Percentiles rank a stretch among this genome's conserved stretches.
phyloP scores from a whole-genome alignment of 2,797 vertebrate genomes.

The Pagetopsis macropterus region DNA sequence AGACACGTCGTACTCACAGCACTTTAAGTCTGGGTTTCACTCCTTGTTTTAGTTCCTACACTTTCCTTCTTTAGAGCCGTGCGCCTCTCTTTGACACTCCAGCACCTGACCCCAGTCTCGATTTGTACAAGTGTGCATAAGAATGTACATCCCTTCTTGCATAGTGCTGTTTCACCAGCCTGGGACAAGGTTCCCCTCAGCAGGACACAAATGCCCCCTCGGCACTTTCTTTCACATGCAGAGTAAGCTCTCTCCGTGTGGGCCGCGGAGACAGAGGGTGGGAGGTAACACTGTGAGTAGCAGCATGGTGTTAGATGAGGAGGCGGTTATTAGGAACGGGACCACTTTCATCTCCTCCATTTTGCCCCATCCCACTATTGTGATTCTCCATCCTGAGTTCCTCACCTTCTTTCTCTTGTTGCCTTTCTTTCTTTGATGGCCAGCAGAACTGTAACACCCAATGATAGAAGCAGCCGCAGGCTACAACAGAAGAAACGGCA shows the following conservation, averaged over 20 bases:
- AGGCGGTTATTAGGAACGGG: constrained; percentile 47
- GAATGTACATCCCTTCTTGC: constrained; percentile 43
- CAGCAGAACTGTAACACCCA: constrained; percentile 59
- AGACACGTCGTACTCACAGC: constrained; percentile 65
- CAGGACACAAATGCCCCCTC: constrained; percentile 67
- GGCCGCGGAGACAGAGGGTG: constrained; percentile 32
- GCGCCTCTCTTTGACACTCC: constrained; percentile 54
- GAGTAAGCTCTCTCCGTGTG: constrained; percentile 38
- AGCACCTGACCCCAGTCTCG: constrained; percentile 69
- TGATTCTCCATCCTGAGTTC: constrained; percentile 11
- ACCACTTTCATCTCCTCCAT: constrained; percentile 65
- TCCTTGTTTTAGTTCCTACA: constrained; percentile 34
- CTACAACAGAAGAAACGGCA: constrained; percentile 22
- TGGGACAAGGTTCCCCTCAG: constrained; percentile 57
- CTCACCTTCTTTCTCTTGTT: constrained; percentile 22
- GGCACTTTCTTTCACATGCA: constrained; percentile 51
- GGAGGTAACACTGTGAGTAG: constrained; percentile 29
- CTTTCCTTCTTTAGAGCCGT: constrained; percentile 35
- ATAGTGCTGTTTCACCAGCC: constrained; percentile 44
- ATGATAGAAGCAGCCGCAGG: constrained; percentile 42
- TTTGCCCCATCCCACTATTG: constrained; percentile 48
- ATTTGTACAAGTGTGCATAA: constrained; percentile 39
- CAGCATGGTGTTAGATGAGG: constrained; percentile 31
- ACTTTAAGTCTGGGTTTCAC: constrained; percentile 28
- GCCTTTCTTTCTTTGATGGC: constrained; percentile 13